These are phyloP conservation scores for Alfaro cultratus DNA, from an alignment of 2,797 vertebrate species.

Conservation along the genomic window DNA sequence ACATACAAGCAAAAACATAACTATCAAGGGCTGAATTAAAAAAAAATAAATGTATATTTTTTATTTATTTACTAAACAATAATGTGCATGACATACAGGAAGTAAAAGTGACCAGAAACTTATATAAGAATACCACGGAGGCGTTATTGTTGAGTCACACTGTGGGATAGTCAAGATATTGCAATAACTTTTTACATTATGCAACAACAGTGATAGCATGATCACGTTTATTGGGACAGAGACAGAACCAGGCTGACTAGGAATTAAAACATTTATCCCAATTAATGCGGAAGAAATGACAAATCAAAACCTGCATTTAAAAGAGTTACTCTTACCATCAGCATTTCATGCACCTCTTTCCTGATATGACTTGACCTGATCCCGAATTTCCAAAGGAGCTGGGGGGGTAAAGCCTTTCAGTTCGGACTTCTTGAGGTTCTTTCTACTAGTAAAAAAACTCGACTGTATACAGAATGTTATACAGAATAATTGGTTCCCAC, in stretches of 20 bases:
- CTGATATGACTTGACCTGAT: slow-evolving; percentile 4
- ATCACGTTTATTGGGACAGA: slow-evolving; percentile 17
- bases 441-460: too few species aligned
- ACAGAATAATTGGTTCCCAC: background rate
- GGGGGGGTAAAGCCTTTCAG: background rate
- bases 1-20: background rate
- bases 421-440: background rate
- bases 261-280: background rate
- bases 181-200: slow-evolving; percentile 67
- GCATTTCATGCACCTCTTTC: slow-evolving; percentile 17
- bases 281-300: background rate
- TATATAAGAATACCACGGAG: slow-evolving; percentile 73
- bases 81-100: slow-evolving; percentile 18
- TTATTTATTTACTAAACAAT: background rate
- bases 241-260: background rate
- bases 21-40: background rate
- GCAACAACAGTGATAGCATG: slow-evolving; percentile 60
- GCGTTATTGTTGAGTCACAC: slow-evolving; percentile 74
- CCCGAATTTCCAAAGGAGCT: slow-evolving; percentile 13
- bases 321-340: slow-evolving; percentile 54
- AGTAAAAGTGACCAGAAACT: slow-evolving; percentile 58
- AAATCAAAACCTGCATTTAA: background rate
- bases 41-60: background rate
- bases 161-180: slow-evolving; percentile 57
- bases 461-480: background rate